phyloP scores from a whole-genome alignment of 2,888 invertebrate species.

The Mantis religiosa region DNA sequence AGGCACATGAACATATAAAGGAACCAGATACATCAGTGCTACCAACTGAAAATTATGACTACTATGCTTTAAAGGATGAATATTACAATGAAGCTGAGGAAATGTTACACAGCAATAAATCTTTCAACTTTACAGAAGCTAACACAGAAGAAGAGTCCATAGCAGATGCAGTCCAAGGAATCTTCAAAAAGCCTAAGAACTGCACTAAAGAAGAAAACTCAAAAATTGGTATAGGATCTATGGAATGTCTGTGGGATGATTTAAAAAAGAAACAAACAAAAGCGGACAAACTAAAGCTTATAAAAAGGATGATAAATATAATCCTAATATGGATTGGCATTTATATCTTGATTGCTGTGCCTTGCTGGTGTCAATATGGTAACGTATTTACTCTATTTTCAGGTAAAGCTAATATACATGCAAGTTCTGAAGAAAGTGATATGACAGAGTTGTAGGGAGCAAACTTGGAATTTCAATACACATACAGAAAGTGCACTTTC shows the following conservation, averaged over 20 bases:
- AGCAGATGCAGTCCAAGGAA: conserved; percentile 41
- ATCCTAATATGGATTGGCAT: conserved; percentile 46
- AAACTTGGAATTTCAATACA: neutral
- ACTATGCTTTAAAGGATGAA: conserved; percentile 46
- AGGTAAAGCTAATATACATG: neutral
- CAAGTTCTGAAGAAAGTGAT: neutral
- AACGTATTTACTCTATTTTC: neutral
- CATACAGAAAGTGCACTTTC: neutral
- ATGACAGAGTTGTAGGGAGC: too few species aligned
- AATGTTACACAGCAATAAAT: neutral
- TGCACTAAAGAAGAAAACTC: conserved; percentile 46
- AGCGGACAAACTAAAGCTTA: conserved; percentile 33
- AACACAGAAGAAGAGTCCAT: conserved; percentile 42
- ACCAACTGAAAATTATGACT: conserved; percentile 41
- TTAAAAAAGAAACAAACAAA: conserved; percentile 38
- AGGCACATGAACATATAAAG: neutral
- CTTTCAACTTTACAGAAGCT: conserved; percentile 34
- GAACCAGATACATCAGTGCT: neutral
- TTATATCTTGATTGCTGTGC: conserved; percentile 47
- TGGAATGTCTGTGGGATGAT: conserved; percentile 45
- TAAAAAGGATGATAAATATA: conserved; percentile 40
- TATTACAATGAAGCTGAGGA: conserved; percentile 40
- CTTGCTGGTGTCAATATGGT: conserved; percentile 52
- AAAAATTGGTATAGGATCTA: conserved; percentile 38
- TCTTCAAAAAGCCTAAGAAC: conserved; percentile 43